phyloP scores from a whole-genome alignment of 2,113 vertebrate genomes.

The Ranitomeya variabilis region DNA sequence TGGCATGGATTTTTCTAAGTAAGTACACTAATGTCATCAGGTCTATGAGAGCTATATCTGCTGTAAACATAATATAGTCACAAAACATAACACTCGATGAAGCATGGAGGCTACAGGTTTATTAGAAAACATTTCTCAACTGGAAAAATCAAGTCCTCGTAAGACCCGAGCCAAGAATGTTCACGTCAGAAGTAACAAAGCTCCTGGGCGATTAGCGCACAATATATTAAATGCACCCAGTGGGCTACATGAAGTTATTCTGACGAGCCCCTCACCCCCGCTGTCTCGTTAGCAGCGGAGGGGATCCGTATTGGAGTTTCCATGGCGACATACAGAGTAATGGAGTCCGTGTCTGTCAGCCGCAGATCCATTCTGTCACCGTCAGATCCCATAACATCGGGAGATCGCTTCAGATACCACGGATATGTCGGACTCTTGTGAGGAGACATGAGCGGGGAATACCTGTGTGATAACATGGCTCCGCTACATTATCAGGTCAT shows the following conservation, averaged over 20 bases:
- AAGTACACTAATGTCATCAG: no score
- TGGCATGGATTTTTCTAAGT: no score
- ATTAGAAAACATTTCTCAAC: not conserved
- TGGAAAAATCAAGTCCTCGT: not conserved
- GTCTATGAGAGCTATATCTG: no score
- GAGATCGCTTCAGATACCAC: not conserved
- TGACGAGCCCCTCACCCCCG: not conserved
- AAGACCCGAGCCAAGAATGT: not conserved
- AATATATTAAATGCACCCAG: not conserved
- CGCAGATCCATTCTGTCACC: not conserved
- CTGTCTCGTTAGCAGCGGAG: slow-evolving; percentile 29
- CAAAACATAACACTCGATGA: not conserved
- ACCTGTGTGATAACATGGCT: not conserved
- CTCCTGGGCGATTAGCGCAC: not conserved
- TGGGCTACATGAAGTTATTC: slow-evolving; percentile 31
- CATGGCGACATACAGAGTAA: slow-evolving; percentile 18
- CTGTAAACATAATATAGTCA: not conserved
- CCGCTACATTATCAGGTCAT: not conserved
- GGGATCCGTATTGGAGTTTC: slow-evolving; percentile 14
- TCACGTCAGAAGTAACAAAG: slow-evolving; percentile 3
- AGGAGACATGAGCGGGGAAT: not conserved
- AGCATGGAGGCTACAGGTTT: not conserved
- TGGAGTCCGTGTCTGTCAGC: not conserved
- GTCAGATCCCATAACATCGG: not conserved
- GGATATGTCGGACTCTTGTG: not conserved